phyloP scores from a whole-genome alignment of 37 sponge, comb jelly and placozoan genomes.

The Haliclona indistincta region DNA sequence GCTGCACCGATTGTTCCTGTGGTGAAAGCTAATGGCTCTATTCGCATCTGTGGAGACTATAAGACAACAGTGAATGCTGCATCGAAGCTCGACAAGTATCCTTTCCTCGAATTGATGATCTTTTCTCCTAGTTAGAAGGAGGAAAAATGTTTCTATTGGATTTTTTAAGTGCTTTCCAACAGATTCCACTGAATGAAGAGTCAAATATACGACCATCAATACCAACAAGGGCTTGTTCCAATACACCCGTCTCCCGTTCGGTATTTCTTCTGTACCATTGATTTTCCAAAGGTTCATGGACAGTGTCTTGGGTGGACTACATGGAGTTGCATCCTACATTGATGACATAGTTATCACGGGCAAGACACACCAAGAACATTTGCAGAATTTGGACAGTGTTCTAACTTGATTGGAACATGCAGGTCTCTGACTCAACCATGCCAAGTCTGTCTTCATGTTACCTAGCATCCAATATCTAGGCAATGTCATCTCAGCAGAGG shows the following conservation, averaged over 20 bases:
- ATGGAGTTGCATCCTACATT: conserved; percentile 25
- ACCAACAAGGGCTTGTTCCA: conserved; percentile 42
- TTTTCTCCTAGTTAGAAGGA: conserved; percentile 14
- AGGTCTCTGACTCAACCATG: conserved; percentile 6
- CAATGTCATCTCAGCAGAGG: conserved; percentile 11
- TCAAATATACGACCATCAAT: conserved; percentile 5
- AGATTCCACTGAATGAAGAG: conserved; percentile 17
- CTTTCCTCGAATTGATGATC: conserved; percentile 16
- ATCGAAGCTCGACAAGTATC: no score
- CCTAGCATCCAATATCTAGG: conserved; percentile 24
- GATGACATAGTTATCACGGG: conserved; percentile 50
- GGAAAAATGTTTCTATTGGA: conserved; percentile 17
- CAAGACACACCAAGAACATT: conserved; percentile 5
- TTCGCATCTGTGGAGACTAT: conserved; percentile 16
- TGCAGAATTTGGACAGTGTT: conserved; percentile 28
- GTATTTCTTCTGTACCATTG: conserved; percentile 36
- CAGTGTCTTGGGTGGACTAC: conserved; percentile 29
- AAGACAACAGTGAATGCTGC: conserved; percentile 23
- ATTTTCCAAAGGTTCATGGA: conserved; percentile 48
- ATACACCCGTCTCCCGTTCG: conserved; percentile 51
- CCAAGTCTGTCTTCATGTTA: conserved; percentile 10
- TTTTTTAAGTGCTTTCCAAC: conserved; percentile 15
- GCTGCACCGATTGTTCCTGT: conserved; percentile 15
- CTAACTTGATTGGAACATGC: conserved; percentile 1
- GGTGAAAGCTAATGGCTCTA: not conserved